These are phyloP conservation scores for Epinotia brunnichana DNA, from an alignment of 2,888 invertebrate genomes.

Conservation along the genomic window DNA sequence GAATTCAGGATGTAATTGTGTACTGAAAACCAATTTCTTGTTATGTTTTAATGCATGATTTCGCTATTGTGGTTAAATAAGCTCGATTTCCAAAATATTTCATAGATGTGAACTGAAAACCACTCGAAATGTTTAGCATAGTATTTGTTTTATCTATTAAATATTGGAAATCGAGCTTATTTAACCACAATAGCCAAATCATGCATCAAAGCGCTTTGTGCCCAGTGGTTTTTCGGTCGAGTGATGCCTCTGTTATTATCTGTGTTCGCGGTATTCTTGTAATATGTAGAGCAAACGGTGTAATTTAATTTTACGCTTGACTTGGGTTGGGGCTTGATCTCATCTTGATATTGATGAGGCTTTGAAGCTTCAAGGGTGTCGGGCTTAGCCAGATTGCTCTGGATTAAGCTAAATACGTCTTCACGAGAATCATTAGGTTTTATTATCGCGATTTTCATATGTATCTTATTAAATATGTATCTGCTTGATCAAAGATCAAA, in stretches of 20 bases:
- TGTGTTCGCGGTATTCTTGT: conserved; percentile 30
- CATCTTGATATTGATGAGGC: conserved; percentile 31
- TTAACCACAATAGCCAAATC: conserved; percentile 12
- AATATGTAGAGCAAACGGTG: conserved; percentile 31
- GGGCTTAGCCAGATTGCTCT: background rate
- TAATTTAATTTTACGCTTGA: conserved; percentile 38
- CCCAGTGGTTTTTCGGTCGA: conserved; percentile 32
- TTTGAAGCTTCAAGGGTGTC: conserved; percentile 1
- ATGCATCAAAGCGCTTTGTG: conserved; percentile 19
- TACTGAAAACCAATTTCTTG: too few relatives aligned
- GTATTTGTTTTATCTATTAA: too few relatives aligned
- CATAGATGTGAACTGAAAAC: background rate
- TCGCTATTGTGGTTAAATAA: conserved; percentile 16
- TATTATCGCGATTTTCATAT: too few relatives aligned
- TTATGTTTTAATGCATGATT: conserved; percentile 22
- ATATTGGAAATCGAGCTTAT: conserved; percentile 14
- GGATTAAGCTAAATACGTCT: background rate
- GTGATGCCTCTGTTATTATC: conserved; percentile 24
- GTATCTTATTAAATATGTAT: too few relatives aligned
- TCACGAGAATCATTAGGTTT: background rate
- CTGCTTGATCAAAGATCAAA: too few relatives aligned
- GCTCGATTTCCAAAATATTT: conserved; percentile 6
- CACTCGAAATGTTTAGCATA: background rate
- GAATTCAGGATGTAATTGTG: too few relatives aligned
- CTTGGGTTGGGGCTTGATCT: conserved; percentile 26